These are phyloP conservation scores for Pachycephala philippinensis DNA, from an alignment of 2,113 vertebrate species.

Conservation along the genomic window DNA sequence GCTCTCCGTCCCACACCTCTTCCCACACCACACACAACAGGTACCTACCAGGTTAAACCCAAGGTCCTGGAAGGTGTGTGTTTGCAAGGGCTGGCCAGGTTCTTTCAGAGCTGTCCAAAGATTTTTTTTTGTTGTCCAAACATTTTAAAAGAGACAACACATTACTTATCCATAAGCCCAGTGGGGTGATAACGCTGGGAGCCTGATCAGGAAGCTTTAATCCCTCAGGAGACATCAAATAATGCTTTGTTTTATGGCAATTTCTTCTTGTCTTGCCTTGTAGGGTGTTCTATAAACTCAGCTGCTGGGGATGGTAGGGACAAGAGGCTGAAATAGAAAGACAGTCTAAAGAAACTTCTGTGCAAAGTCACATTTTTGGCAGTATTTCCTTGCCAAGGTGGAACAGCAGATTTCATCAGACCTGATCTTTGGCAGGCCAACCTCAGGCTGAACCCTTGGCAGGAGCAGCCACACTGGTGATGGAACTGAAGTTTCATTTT, in stretches of 20 bases:
- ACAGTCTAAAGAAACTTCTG: background rate
- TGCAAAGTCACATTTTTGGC: background rate
- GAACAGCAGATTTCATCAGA: background rate
- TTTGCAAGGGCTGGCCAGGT: background rate
- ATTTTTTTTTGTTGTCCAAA: too few species aligned
- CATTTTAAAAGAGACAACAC: background rate
- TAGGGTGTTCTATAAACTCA: background rate
- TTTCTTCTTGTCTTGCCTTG: slow-evolving; percentile 3
- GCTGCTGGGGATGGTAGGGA: background rate
- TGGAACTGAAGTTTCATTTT: background rate
- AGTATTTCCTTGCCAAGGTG: background rate
- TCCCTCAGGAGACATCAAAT: background rate
- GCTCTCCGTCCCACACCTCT: background rate
- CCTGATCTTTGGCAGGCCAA: background rate
- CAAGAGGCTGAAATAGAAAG: background rate
- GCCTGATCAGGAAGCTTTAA: background rate
- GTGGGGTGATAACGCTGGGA: background rate
- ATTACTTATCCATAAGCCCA: background rate
- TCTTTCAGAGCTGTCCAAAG: background rate
- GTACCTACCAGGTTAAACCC: background rate
- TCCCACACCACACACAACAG: background rate
- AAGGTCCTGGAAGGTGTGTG: background rate
- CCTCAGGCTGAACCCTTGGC: background rate
- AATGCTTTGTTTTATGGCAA: background rate
- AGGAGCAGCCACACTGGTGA: background rate